Conservation (phyloP, 2,888 invertebrate genomes). For the Epinotia demarniana region DNA sequence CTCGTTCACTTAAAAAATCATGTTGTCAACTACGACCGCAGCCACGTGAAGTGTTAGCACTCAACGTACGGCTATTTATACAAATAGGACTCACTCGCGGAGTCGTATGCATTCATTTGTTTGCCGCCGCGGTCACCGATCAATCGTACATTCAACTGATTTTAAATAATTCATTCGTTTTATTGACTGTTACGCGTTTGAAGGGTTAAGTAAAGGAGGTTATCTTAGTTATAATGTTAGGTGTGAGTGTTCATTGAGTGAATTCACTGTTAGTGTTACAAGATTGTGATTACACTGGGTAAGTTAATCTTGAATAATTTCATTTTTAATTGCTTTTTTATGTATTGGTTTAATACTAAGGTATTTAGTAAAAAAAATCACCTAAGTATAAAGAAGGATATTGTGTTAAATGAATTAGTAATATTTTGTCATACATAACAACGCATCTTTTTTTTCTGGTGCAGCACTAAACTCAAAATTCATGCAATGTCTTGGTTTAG, state of each 20-base stretch:
- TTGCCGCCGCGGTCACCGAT: constrained; percentile 51
- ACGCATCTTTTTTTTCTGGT: background rate
- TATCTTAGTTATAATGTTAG: constrained; percentile 36
- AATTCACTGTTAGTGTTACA: constrained; percentile 28
- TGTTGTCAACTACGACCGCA: background rate
- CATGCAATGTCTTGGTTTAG: too few species aligned
- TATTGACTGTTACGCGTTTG: background rate
- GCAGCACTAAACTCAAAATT: too few species aligned
- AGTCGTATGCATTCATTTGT: constrained; percentile 65
- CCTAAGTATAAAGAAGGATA: too few species aligned
- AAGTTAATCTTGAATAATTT: constrained; percentile 10
- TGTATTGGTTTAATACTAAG: too few species aligned
- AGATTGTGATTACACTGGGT: constrained; percentile 12
- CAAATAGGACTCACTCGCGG: constrained; percentile 64
- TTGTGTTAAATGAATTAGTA: too few species aligned
- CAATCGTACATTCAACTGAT: constrained; percentile 27
- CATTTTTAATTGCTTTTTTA: background rate
- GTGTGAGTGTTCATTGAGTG: constrained; percentile 35
- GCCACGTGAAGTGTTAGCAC: constrained; percentile 30
- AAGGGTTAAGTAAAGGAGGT: constrained; percentile 24
- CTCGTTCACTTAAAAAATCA: too few species aligned
- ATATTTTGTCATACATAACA: too few species aligned
- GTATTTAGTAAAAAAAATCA: too few species aligned
- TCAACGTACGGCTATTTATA: constrained; percentile 67
- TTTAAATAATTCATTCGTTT: constrained; percentile 2